These are phyloP conservation scores for Epsilonema sp. DNA, from an alignment of 2,888 invertebrate genomes.

Conservation along the genomic window DNA sequence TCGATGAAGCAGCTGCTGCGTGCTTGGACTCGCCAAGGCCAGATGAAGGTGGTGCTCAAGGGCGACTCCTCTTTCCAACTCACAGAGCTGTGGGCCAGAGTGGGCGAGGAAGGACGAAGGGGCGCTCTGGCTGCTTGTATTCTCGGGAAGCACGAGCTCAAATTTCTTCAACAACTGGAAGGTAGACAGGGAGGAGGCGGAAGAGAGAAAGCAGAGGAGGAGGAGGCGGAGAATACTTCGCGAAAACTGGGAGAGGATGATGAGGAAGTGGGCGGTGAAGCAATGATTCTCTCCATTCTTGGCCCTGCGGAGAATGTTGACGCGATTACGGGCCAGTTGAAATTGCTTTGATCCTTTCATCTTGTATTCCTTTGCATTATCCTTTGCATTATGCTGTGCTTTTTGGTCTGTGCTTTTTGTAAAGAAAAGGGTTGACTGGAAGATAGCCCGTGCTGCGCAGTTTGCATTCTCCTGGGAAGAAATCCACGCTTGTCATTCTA, in stretches of 20 bases:
- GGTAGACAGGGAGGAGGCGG: too few relatives aligned
- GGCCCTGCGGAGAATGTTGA: background rate
- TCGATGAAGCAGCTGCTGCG: background rate
- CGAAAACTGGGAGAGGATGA: background rate
- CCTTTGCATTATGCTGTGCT: too few relatives aligned
- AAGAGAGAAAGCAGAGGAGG: too few relatives aligned
- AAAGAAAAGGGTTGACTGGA: too few relatives aligned
- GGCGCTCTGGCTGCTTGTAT: too few relatives aligned
- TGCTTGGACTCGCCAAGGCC: background rate
- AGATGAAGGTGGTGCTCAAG: conserved; percentile 6
- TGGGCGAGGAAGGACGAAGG: background rate
- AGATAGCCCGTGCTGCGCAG: too few relatives aligned
- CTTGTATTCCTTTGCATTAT: too few relatives aligned
- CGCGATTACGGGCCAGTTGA: background rate
- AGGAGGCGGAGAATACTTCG: background rate
- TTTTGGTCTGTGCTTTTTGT: too few relatives aligned
- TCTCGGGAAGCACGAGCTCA: too few relatives aligned
- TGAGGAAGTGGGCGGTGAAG: too few relatives aligned
- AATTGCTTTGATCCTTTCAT: background rate
- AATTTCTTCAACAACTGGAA: too few relatives aligned
- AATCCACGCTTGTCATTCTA: background rate
- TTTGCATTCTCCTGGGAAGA: background rate
- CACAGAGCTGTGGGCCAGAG: background rate
- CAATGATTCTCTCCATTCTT: background rate
- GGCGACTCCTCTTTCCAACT: background rate